A percentile compares a stretch with the other conserved stretches of the same genome.
phyloP scores from a whole-genome alignment of 2,797 vertebrate genomes.

The Gila robusta region DNA sequence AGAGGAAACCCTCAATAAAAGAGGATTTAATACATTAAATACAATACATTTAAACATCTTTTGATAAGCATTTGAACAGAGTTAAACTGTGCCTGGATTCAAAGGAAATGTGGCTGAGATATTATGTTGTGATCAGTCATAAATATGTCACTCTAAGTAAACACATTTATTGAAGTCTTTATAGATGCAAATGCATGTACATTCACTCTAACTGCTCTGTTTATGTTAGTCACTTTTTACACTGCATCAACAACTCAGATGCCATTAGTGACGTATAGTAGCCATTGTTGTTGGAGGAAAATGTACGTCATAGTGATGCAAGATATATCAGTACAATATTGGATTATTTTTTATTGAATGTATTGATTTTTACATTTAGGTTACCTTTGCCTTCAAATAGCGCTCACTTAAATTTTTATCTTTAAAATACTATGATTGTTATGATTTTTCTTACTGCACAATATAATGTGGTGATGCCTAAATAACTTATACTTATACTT shows the following conservation, averaged over 20 bases:
- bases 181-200: conserved; percentile 39
- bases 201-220: conserved; percentile 42
- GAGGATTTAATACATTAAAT: conserved; percentile 51
- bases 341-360: neutral
- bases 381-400: neutral
- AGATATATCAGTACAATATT: neutral
- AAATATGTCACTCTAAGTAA: conserved; percentile 40
- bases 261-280: conserved; percentile 46
- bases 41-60: conserved; percentile 44
- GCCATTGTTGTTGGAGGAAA: conserved; percentile 53
- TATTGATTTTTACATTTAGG: neutral
- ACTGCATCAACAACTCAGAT: conserved; percentile 51
- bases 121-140: conserved; percentile 38
- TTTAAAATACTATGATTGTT: neutral
- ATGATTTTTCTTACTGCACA: neutral
- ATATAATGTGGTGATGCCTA: neutral
- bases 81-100: neutral
- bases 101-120: conserved; percentile 11
- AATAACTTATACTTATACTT: too few species aligned
- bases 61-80: conserved; percentile 15
- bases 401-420: neutral
- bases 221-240: conserved; percentile 54
- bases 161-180: conserved; percentile 53
- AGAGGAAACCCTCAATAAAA: conserved; percentile 61
- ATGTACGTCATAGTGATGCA: conserved; percentile 22